Conservation (phyloP, 2,888 invertebrate species). For the Andrena chrysosceles region DNA sequence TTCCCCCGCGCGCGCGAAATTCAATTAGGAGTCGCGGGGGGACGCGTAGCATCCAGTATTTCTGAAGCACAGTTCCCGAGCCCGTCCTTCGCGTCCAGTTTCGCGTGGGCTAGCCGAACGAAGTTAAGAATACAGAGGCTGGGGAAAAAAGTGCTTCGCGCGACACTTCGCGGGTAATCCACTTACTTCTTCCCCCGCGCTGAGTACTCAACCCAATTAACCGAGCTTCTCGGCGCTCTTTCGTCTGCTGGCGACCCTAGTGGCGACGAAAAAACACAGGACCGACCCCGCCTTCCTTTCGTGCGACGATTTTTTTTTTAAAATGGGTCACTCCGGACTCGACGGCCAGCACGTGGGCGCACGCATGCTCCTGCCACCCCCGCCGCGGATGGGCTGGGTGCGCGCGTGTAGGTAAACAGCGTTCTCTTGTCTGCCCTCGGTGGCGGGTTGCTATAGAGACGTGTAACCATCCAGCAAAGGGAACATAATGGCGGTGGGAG, state of each 20-base stretch:
- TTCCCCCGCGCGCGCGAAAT: constrained; percentile 31
- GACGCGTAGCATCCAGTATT: constrained; percentile 4
- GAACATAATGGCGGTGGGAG: constrained; percentile 76
- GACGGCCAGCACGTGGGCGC: constrained; percentile 56
- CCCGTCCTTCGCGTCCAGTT: neutral
- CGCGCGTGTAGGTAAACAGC: constrained; percentile 58
- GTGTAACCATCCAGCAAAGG: constrained; percentile 74
- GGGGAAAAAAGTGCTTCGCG: constrained; percentile 42
- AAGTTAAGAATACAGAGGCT: constrained; percentile 37
- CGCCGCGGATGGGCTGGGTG: constrained; percentile 26
- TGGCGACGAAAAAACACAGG: constrained; percentile 17
- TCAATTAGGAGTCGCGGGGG: constrained; percentile 38
- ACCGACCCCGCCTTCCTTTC: constrained; percentile 25
- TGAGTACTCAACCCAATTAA: constrained; percentile 61
- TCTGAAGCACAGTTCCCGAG: constrained; percentile 22
- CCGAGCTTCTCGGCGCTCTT: constrained; percentile 36
- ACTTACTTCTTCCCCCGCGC: constrained; percentile 40
- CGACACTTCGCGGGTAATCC: constrained; percentile 55
- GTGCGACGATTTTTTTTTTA: constrained; percentile 53
- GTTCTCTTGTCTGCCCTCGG: constrained; percentile 76
- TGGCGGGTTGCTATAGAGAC: constrained; percentile 83
- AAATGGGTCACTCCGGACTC: constrained; percentile 65
- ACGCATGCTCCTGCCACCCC: constrained; percentile 61
- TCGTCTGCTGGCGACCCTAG: neutral
- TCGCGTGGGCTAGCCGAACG: constrained; percentile 16